Percentiles rank a stretch among this genome's conserved stretches.
phyloP scores from a whole-genome alignment of 2,113 vertebrate genomes.

The Odontophorus gujanensis region DNA sequence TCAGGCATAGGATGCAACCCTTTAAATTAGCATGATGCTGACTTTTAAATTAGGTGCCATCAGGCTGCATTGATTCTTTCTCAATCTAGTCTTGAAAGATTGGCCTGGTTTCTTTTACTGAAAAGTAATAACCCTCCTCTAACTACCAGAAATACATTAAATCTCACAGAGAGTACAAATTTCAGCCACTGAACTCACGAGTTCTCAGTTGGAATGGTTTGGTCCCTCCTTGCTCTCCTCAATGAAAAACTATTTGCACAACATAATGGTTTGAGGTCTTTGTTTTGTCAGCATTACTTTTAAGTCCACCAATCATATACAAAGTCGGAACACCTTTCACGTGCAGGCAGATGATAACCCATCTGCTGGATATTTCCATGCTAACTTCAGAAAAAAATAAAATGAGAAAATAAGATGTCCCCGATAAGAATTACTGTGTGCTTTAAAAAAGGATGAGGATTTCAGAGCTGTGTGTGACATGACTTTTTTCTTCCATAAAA shows the following conservation, averaged over 20 bases:
- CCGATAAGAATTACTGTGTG: not conserved
- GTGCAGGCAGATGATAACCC: not conserved
- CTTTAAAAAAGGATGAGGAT: not conserved
- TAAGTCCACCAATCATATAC: not conserved
- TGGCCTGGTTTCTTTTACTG: not conserved
- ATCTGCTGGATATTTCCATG: not conserved
- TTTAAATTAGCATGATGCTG: not conserved
- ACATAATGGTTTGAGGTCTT: not conserved
- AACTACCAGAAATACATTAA: not conserved
- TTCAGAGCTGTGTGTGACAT: not conserved
- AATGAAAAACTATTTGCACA: not conserved
- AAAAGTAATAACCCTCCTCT: not conserved
- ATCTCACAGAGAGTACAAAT: not conserved
- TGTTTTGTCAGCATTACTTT: not conserved
- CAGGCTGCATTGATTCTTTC: not conserved
- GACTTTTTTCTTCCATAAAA: not conserved
- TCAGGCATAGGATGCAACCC: not conserved
- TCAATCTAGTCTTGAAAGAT: not conserved
- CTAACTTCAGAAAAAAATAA: not conserved
- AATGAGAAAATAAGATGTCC: not conserved
- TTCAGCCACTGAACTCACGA: not conserved
- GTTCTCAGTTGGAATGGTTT: not conserved
- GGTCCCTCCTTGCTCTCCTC: not conserved
- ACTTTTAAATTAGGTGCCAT: not conserved
- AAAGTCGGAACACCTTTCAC: not conserved